Conservation (phyloP, 2,113 vertebrate species). For the Cinclus mexicanus region DNA sequence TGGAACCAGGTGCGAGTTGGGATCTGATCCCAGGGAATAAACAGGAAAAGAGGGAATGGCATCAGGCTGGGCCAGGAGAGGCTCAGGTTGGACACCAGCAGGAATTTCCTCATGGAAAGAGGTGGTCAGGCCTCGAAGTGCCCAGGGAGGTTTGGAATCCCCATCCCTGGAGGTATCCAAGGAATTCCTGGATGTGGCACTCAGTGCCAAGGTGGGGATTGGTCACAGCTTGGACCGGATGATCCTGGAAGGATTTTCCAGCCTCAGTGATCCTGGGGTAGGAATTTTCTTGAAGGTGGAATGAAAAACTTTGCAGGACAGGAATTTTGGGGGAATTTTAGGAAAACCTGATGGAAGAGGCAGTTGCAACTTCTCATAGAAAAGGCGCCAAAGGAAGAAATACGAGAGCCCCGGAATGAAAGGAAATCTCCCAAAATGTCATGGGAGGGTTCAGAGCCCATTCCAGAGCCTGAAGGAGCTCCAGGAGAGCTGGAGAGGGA, state of each 20-base stretch:
- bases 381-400: not conserved
- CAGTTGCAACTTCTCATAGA: not conserved
- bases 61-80: fast-evolving
- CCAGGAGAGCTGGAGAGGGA: not conserved
- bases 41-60: not conserved
- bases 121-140: not conserved
- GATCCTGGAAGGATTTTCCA: not conserved
- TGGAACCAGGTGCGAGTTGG: not conserved
- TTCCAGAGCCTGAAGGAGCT: fast-evolving
- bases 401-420: fast-evolving
- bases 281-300: not conserved
- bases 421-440: not conserved
- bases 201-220: not conserved
- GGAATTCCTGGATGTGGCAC: not conserved
- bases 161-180: not conserved
- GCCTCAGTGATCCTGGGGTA: not conserved
- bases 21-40: not conserved
- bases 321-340: not conserved
- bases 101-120: not conserved
- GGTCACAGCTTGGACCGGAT: fast-evolving
- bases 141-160: not conserved
- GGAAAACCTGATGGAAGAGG: not conserved
- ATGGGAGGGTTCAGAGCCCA: fast-evolving
- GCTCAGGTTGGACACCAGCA: fast-evolving
- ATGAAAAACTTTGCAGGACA: fast-evolving